Percentiles rank a stretch among this genome's conserved stretches.
Conservation (phyloP, 2,888 invertebrate genomes). For the Agrochola macilenta region DNA sequence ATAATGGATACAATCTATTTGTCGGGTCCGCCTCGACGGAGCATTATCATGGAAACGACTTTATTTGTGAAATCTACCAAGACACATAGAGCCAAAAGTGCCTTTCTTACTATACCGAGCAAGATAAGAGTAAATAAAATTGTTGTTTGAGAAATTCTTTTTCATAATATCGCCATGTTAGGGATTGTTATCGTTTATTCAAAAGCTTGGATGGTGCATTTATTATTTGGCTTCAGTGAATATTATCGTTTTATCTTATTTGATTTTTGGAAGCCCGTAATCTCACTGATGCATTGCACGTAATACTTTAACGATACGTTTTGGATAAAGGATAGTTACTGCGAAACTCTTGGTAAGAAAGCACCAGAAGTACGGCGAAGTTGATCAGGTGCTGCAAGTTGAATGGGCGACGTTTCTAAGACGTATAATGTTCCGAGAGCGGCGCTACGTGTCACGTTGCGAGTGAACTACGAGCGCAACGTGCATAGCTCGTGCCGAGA, state of each 20-base stretch:
- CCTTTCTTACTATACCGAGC: constrained; percentile 34
- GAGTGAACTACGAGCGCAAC: constrained; percentile 50
- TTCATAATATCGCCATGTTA: constrained; percentile 32
- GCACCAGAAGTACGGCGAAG: constrained; percentile 28
- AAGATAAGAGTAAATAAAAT: constrained; percentile 48
- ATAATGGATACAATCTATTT: constrained; percentile 72
- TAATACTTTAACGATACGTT: constrained; percentile 15
- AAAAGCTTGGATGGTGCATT: not conserved
- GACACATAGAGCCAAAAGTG: constrained; percentile 49
- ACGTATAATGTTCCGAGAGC: constrained; percentile 43
- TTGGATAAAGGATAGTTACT: constrained; percentile 34
- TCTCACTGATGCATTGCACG: constrained; percentile 1
- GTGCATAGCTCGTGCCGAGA: constrained; percentile 57
- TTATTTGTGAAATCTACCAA: constrained; percentile 71
- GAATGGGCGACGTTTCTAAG: constrained; percentile 51
- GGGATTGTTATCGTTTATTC: constrained; percentile 38
- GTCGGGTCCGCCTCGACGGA: constrained; percentile 65
- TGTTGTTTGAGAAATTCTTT: constrained; percentile 29
- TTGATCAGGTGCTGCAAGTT: constrained; percentile 54
- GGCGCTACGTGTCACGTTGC: constrained; percentile 53
- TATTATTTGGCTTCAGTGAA: constrained; percentile 29
- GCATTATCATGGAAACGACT: constrained; percentile 73
- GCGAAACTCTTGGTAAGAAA: constrained; percentile 23
- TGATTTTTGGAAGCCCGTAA: constrained; percentile 9
- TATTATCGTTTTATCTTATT: constrained; percentile 16